Conservation (phyloP, 2,888 invertebrate species). For the Baccha elongata region DNA sequence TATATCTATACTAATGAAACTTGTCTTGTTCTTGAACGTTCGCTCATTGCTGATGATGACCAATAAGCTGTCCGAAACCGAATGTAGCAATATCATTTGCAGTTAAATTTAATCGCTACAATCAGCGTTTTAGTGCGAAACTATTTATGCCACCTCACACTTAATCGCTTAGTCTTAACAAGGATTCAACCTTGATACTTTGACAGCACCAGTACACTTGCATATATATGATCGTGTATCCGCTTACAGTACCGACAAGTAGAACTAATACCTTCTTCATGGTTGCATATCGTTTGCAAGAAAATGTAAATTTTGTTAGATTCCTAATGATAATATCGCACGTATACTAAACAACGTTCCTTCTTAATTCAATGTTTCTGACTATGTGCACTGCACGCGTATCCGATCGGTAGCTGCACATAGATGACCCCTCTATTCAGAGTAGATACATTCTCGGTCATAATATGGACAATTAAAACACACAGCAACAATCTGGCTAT, state of each 20-base stretch:
- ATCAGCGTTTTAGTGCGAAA: slow-evolving; percentile 15
- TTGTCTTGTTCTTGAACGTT: slow-evolving; percentile 1
- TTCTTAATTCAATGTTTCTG: slow-evolving; percentile 58
- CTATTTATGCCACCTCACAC: slow-evolving; percentile 21
- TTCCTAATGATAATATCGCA: slow-evolving; percentile 54
- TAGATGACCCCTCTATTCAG: slow-evolving; percentile 35
- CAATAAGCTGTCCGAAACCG: background rate
- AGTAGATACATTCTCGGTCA: slow-evolving; percentile 44
- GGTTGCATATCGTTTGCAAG: slow-evolving; percentile 30
- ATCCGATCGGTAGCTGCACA: background rate
- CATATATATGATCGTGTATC: slow-evolving; percentile 23
- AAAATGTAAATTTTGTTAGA: slow-evolving; percentile 48
- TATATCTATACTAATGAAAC: slow-evolving; percentile 32
- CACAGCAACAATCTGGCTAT: slow-evolving; percentile 23
- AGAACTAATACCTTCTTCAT: slow-evolving; percentile 52
- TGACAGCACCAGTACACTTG: too few species aligned
- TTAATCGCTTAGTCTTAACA: slow-evolving; percentile 35
- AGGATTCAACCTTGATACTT: slow-evolving; percentile 25
- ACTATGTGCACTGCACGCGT: slow-evolving; percentile 20
- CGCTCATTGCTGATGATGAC: slow-evolving; percentile 3
- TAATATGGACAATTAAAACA: slow-evolving; percentile 51
- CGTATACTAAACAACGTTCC: slow-evolving; percentile 58
- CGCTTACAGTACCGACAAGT: slow-evolving; percentile 33
- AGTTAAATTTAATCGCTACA: slow-evolving; percentile 36
- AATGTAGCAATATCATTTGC: slow-evolving; percentile 30